Evolutionary conservation across 2,888 invertebrate genomes (phyloP).

Genomic region (Tachina grossa): DNA sequence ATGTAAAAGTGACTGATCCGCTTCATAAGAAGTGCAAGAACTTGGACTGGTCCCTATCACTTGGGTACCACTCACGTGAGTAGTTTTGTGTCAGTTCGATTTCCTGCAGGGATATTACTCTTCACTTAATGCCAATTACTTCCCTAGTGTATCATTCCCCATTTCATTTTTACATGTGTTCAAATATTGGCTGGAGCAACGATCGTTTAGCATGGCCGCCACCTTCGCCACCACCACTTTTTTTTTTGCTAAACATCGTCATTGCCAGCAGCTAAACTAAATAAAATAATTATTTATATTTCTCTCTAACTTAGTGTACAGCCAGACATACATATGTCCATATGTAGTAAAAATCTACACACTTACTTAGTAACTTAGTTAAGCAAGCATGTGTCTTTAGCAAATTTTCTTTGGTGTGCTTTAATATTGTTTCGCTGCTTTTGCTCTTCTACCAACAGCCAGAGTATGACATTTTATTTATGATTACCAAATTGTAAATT

Average conservation of each 20-base stretch:
- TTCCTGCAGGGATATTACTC: too few species aligned
- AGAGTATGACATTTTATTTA: constrained; percentile 81
- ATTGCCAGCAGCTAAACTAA: constrained; percentile 43
- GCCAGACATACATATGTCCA: neutral
- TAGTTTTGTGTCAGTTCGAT: too few species aligned
- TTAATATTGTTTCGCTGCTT: constrained; percentile 10
- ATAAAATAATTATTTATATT: neutral
- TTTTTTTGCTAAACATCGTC: constrained; percentile 46
- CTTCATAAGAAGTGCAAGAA: too few species aligned
- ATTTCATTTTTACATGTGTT: neutral
- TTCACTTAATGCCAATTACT: too few species aligned
- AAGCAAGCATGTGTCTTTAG: constrained; percentile 29
- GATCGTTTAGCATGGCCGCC: constrained; percentile 58
- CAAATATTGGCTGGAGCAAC: constrained; percentile 24
- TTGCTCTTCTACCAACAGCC: constrained; percentile 7
- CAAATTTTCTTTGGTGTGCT: neutral
- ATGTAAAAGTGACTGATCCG: too few species aligned
- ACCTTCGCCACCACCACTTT: constrained; percentile 50
- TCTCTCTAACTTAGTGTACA: neutral
- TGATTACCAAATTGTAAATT: constrained; percentile 83
- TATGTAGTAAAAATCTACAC: neutral
- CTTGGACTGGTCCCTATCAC: too few species aligned
- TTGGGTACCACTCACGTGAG: too few species aligned
- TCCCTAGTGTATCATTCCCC: neutral
- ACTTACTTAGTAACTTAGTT: constrained; percentile 32